Percentiles rank a stretch among this genome's conserved stretches.
These are phyloP conservation scores for Sturnus vulgaris DNA, from an alignment of 2,113 vertebrate genomes.

Conservation along the genomic window DNA sequence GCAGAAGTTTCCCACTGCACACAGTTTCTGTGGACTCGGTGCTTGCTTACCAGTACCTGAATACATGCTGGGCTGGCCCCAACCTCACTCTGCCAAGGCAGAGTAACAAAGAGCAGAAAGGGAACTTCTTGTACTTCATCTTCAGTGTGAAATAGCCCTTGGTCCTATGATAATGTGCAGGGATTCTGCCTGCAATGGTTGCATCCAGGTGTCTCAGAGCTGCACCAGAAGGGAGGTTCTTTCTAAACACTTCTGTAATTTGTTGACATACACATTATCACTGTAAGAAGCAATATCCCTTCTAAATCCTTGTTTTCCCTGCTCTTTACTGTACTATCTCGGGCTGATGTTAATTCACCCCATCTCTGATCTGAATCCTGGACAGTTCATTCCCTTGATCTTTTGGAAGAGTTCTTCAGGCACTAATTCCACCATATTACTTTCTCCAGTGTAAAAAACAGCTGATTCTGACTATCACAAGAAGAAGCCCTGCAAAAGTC, in stretches of 20 bases:
- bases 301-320: not conserved
- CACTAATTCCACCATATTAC: not conserved
- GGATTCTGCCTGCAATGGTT: not conserved
- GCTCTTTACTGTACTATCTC: not conserved
- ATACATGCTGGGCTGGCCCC: not conserved
- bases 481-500: not conserved
- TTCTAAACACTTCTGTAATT: not conserved
- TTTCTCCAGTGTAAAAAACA: not conserved
- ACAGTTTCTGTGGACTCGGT: accelerated
- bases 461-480: not conserved
- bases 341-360: not conserved
- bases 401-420: not conserved
- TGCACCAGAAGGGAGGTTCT: not conserved
- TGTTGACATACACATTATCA: not conserved
- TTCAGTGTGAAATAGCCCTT: not conserved
- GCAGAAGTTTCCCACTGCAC: not conserved
- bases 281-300: not conserved
- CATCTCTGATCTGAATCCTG: not conserved
- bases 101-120: not conserved
- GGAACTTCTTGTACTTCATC: not conserved
- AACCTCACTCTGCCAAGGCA: not conserved
- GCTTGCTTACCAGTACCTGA: not conserved
- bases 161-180: not conserved
- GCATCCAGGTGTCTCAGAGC: not conserved
- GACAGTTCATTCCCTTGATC: not conserved